Evolutionary conservation across 1,140 invertebrate genomes (phyloP), one percentile per base, ranked within the genome.

Genomic region (Paralvinella palmiformis): DNA sequence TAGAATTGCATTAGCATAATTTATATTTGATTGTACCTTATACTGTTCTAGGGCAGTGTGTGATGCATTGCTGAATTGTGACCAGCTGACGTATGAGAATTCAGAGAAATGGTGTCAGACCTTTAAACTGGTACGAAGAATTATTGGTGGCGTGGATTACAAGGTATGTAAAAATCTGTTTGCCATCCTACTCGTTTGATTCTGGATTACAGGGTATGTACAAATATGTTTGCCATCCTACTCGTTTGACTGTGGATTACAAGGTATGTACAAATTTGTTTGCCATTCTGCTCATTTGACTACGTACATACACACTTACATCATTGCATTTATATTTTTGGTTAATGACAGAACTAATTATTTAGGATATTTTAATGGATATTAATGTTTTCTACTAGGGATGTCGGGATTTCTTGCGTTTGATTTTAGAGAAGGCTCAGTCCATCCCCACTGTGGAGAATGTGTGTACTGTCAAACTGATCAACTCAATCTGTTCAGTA

Each of bases 61-160:
- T 80, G 91, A 95, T 73, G 86, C 86, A 69, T 87, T 94, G 44
- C 81, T 94, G 55, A 85, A 83, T 36, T 89, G 86, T 81, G 90
- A 94, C 32, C 89, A 89, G 75, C 81, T 96, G 10, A 81, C 85
- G 17, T 88, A 89, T 75, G 84, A 87, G 59, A 87, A 91, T 75
- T 84, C 86, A 71, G 86, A 89, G 63, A 92, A 91, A 81, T 96
- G 92, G 94, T 87, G 91, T 15, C 83, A 55, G 75, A 89, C 88
- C 75, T 96, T 97, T 80, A 84, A 86, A 63, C 82, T 96, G 3
- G 89, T 97, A 45, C 85, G 88, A 69, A 88, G 86, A 73, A 89
- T 96, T 63, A 90, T 97, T 74, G 87, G 88, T 37, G 88, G 89
- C 63, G 94, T 96, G 13, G 92, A 96, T 78, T 98, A 98, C 75